These are phyloP conservation scores for Elysia chlorotica DNA, from an alignment of 1,140 invertebrate species.

Conservation along the genomic window DNA sequence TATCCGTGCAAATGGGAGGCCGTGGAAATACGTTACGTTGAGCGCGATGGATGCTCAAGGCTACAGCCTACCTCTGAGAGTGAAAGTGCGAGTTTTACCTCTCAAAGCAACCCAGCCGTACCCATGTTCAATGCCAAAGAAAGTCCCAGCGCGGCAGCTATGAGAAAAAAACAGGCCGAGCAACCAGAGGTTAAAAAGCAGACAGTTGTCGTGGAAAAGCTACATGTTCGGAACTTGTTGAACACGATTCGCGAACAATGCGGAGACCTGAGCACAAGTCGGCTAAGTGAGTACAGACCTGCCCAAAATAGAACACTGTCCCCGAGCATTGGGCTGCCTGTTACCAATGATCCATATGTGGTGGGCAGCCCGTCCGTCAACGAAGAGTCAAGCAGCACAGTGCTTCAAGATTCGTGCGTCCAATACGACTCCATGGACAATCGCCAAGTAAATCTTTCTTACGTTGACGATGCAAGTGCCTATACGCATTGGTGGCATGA, in stretches of 20 bases:
- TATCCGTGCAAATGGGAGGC: background rate
- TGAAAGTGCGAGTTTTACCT: background rate
- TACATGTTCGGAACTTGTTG: slow-evolving; percentile 4
- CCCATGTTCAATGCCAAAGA: background rate
- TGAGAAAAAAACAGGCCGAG: background rate
- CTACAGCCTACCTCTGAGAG: background rate
- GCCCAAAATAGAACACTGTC: too few species aligned
- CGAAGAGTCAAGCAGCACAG: too few species aligned
- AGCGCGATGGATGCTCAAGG: slow-evolving; percentile 1
- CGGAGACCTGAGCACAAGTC: background rate
- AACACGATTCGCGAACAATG: slow-evolving; percentile 6
- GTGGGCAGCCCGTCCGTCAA: too few species aligned
- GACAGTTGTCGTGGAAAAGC: slow-evolving; percentile 7
- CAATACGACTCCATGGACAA: too few species aligned
- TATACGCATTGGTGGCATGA: too few species aligned
- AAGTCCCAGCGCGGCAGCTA: background rate
- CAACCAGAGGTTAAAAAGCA: background rate
- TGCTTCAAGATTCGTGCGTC: too few species aligned
- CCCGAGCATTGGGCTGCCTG: too few species aligned
- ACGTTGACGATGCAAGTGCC: too few species aligned
- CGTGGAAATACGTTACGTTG: slow-evolving; percentile 13
- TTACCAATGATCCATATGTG: too few species aligned
- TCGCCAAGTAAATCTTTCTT: too few species aligned
- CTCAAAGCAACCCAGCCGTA: background rate
- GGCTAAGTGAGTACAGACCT: slow-evolving; percentile 1